phyloP scores from a whole-genome alignment of 2,888 invertebrate genomes.

The Cerastis rubricosa region DNA sequence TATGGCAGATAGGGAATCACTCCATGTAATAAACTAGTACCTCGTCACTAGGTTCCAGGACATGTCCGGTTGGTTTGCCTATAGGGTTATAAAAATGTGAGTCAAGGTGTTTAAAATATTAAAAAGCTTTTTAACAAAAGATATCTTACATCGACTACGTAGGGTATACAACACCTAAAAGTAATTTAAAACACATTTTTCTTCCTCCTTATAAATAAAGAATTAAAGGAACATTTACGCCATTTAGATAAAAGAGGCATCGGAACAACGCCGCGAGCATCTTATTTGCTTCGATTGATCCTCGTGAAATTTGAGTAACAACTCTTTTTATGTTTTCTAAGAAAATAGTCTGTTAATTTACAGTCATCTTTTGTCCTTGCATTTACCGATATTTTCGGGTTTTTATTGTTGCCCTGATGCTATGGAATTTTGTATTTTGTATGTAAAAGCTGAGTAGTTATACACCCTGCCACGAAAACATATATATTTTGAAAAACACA shows the following conservation, averaged over 20 bases:
- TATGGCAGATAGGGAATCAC: too few species aligned
- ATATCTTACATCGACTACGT: not conserved
- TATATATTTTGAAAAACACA: too few species aligned
- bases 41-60: not conserved
- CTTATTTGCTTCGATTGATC: constrained; percentile 56
- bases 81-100: not conserved
- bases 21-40: too few species aligned
- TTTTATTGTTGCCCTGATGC: not conserved
- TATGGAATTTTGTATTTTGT: not conserved
- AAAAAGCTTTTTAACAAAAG: not conserved
- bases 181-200: constrained; percentile 33
- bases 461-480: too few species aligned
- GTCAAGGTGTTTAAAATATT: not conserved
- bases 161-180: not conserved
- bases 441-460: not conserved
- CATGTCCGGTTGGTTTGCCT: not conserved
- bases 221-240: constrained; percentile 50
- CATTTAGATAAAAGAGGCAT: constrained; percentile 59
- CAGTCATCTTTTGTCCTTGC: not conserved
- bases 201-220: constrained; percentile 40
- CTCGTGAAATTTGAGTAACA: constrained; percentile 43
- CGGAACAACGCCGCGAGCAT: constrained; percentile 43
- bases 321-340: constrained; percentile 23
- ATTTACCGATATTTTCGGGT: not conserved
- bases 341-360: constrained; percentile 21